Base-by-base conservation (phyloP, 2,113 vertebrate genomes). In the Paramisgurnus dabryanus region DNA sequence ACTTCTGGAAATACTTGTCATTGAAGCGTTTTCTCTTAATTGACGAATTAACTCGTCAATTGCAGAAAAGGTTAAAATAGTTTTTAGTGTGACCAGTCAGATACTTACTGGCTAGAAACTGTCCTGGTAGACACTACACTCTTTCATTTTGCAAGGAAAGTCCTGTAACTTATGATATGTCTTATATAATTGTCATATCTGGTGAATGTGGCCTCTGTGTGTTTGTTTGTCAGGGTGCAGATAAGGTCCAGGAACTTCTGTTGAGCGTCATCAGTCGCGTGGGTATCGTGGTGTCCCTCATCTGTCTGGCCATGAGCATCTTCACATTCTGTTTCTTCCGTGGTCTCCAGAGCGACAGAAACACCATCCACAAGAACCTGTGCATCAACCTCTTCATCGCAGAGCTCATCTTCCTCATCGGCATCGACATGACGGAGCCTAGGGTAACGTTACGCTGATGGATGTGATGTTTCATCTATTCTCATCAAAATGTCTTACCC, bases 251-350 rank as follows among this genome's bases (percentile, higher is more conserved):
- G 39, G 94, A 96, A 81, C 92, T 97, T 80, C 93, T 98, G 60
- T 94, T 99, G 82, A 95, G 92, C 1, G 94, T 98, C 91, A 98
- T 99, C 93, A 99, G 95, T 64, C 96, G 96, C 76, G 97, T 98
- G 50, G 98, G 98, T 85, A 98, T 99, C 60, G 94, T 96, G 84
- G 94, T 98, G 86, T 98, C 97, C 80, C 96, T 99, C 3, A 94
- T 99, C 88, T 98, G 98, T 91, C 94, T 99, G 87, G 92, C 93
- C 85, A 95, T 99, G 90, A 97, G 97, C 94, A 97, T 99, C 93
- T 98, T 98, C 91, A 99, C 98, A 79, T 99, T 99, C 93, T 98
- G 97, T 93, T 99, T 99, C 89, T 99, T 99, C 95, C 94, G 96
- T 67, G 98, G 97, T 82, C 94, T 99, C 50, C 98, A 99, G 91